phyloP scores from a whole-genome alignment of 2,888 invertebrate genomes.

The Hirtodrosophila histrioides region DNA sequence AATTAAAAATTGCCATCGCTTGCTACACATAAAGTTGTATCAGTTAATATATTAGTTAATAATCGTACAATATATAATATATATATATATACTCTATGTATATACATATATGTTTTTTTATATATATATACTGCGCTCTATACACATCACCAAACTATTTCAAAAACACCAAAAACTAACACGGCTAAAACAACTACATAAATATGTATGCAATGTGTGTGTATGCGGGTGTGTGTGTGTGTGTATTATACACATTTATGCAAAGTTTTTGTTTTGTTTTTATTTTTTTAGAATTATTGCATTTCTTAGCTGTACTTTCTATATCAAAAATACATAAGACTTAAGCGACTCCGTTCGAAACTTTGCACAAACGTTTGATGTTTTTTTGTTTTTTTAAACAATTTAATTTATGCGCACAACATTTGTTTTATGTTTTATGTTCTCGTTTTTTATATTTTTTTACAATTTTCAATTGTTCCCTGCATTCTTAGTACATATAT shows the following conservation, averaged over 20 bases:
- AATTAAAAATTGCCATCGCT: conserved; percentile 71
- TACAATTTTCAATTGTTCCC: conserved; percentile 80
- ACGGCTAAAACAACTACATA: conserved; percentile 73
- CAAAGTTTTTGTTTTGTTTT: conserved; percentile 21
- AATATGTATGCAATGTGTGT: conserved; percentile 39
- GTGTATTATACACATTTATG: conserved; percentile 20
- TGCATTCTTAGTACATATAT: conserved; percentile 72
- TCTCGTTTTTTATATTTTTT: conserved; percentile 37
- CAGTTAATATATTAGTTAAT: conserved; percentile 68
- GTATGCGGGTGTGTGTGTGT: conserved; percentile 30
- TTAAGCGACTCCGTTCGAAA: conserved; percentile 30
- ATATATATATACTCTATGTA: conserved; percentile 25
- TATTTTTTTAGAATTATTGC: conserved; percentile 7
- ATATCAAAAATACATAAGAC: conserved; percentile 44
- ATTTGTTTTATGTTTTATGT: conserved; percentile 28
- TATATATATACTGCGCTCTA: conserved; percentile 56
- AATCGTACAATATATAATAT: conserved; percentile 58
- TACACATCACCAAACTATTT: conserved; percentile 74
- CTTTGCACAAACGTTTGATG: conserved; percentile 37
- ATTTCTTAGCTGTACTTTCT: conserved; percentile 22
- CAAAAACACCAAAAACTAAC: conserved; percentile 77
- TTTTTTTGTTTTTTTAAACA: conserved; percentile 36
- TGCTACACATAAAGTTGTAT: conserved; percentile 59
- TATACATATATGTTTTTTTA: conserved; percentile 27
- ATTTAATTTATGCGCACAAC: conserved; percentile 41